phyloP scores from a whole-genome alignment of 2,113 vertebrate species.

The Orientallactaga bullata region DNA sequence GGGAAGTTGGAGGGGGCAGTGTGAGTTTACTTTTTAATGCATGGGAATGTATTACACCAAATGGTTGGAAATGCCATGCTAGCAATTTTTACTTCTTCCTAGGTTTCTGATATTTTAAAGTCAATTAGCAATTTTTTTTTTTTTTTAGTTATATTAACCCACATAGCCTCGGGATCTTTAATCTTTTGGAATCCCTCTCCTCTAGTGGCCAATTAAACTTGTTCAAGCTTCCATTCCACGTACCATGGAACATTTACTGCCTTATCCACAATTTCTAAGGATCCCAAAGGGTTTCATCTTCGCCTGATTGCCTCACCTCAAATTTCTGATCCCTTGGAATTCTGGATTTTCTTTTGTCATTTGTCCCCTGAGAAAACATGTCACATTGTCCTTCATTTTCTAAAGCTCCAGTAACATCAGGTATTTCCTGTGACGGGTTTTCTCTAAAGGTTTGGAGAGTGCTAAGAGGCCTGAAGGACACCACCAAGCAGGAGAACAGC shows the following conservation, averaged over 20 bases:
- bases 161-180: slow-evolving; percentile 10
- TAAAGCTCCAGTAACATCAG: not conserved
- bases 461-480: not conserved
- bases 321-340: not conserved
- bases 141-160: slow-evolving; percentile 68
- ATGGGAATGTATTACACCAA: slow-evolving; percentile 55
- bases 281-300: not conserved
- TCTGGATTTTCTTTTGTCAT: not conserved
- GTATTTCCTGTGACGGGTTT: not conserved
- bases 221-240: not conserved
- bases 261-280: not conserved
- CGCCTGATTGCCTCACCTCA: not conserved
- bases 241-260: not conserved
- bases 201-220: slow-evolving; percentile 40
- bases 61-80: slow-evolving; percentile 56
- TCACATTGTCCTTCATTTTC: slow-evolving; percentile 9
- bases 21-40: slow-evolving; percentile 66
- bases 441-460: not conserved
- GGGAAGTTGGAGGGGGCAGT: slow-evolving; percentile 22
- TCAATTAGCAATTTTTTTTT: slow-evolving; percentile 65
- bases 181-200: slow-evolving; percentile 34
- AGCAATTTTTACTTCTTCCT: slow-evolving; percentile 72
- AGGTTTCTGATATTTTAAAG: slow-evolving; percentile 70
- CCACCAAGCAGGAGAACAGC: not conserved
- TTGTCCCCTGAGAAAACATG: not conserved